Evolutionary conservation across 1,140 invertebrate species (phyloP), one percentile per base, ranked within the genome.

Genomic region (Ips typographus): DNA sequence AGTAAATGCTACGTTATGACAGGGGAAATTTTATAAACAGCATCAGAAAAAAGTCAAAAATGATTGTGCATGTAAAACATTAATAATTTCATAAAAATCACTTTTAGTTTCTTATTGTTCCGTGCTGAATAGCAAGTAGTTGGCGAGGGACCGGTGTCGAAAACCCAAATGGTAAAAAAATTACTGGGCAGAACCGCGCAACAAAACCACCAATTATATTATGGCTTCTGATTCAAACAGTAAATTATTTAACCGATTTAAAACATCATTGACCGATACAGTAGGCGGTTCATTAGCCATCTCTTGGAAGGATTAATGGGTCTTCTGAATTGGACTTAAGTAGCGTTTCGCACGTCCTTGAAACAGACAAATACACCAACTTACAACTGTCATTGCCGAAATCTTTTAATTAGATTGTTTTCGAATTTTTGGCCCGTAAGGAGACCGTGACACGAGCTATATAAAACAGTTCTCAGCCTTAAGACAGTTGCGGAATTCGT

Each of bases 351-450:
- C 53, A 56, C 53, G 53, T 22, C 53, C 53, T 37, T 56, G 53
- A 7, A 3, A 36, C 53, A 56, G n/a, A 37, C 38, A 40, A 49
- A 49, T 49, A 22, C 7, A 49, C 44, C 44, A 49, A 49, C 44
- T 49, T 49, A 22, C 3, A 22, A 49, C 44, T 49, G 44, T 49
- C 44, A 49, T 49, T 49, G 44, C 44, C 44, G 44, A 49, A 49
- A 49, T 56, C 53, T 56, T 49, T 49, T 39, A 56, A 40, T 36
- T 22, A 37, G 53, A 37, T 56, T 56, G n/a, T 37, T 56, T 56
- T 56, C 53, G 8, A 37, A 40, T 37, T 56, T 56, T 49, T 3
- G 53, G 38, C 7, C 53, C 2, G 37, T n/a, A 56, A 56, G n/a
- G 38, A 37, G 53, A 56, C 53, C 22, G 53, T 56, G 53, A 56